Conservation (phyloP, 2,797 vertebrate genomes). For the Phylloscopus collybita region DNA sequence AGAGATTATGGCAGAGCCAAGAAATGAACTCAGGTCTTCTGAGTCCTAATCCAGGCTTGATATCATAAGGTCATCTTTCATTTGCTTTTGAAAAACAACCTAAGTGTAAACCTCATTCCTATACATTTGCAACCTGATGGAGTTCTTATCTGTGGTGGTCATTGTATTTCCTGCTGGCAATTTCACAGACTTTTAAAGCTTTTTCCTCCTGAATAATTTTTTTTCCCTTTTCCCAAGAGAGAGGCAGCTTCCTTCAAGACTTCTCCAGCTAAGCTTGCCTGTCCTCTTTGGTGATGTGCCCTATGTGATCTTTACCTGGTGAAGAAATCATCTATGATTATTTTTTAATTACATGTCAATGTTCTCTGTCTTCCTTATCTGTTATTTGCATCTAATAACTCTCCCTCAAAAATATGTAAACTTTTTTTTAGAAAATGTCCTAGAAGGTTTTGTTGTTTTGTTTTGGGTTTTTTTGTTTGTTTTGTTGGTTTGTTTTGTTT, state of each 20-base stretch:
- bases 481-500: no score
- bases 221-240: neutral
- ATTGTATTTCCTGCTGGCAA: constrained; percentile 21
- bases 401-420: neutral
- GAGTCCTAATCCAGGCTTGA: constrained; percentile 21
- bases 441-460: neutral
- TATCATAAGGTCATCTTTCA: constrained; percentile 50
- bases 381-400: neutral
- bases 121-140: neutral
- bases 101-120: neutral
- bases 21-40: constrained; percentile 15
- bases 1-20: constrained; percentile 12
- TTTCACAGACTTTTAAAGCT: constrained; percentile 13
- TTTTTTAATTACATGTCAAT: neutral
- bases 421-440: neutral
- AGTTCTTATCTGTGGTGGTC: constrained; percentile 28
- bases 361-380: neutral
- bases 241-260: neutral
- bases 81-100: constrained; percentile 41
- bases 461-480: no score
- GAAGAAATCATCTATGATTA: neutral
- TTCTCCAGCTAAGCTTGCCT: neutral
- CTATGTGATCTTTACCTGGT: neutral
- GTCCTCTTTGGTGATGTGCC: neutral
- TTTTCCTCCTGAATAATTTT: neutral